phyloP scores from a whole-genome alignment of 2,113 vertebrate species.

The Albula goreensis region DNA sequence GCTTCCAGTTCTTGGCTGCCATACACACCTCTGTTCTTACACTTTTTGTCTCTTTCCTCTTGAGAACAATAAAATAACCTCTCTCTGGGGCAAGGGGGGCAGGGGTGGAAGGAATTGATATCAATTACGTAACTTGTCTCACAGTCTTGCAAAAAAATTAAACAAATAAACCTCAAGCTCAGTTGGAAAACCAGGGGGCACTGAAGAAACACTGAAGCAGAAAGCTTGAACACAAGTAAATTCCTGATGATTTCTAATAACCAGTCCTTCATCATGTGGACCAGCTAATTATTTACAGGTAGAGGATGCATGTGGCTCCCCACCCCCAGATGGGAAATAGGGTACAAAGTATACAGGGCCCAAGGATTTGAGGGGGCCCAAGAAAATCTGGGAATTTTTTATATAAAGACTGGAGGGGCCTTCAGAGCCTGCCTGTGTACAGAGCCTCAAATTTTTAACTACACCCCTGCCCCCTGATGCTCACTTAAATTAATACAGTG shows the following conservation, averaged over 20 bases:
- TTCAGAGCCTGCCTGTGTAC: no score
- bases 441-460: not conserved
- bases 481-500: not conserved
- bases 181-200: not conserved
- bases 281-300: not conserved
- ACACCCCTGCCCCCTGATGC: not conserved
- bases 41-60: not conserved
- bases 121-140: not conserved
- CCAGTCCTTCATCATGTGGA: not conserved
- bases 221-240: not conserved
- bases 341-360: no score
- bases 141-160: not conserved
- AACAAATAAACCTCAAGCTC: not conserved
- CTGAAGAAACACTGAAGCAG: not conserved
- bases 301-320: not conserved
- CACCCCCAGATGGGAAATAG: no score
- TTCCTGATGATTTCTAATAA: not conserved
- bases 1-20: not conserved
- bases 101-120: not conserved
- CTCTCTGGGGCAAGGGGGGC: not conserved
- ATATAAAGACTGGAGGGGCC: no score
- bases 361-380: no score
- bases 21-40: not conserved
- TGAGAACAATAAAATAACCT: not conserved
- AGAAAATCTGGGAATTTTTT: no score